Percentiles rank a stretch among this genome's conserved stretches.
Evolutionary conservation across 2,888 invertebrate species (phyloP).

Genomic region (Hanleya hanleyi): DNA sequence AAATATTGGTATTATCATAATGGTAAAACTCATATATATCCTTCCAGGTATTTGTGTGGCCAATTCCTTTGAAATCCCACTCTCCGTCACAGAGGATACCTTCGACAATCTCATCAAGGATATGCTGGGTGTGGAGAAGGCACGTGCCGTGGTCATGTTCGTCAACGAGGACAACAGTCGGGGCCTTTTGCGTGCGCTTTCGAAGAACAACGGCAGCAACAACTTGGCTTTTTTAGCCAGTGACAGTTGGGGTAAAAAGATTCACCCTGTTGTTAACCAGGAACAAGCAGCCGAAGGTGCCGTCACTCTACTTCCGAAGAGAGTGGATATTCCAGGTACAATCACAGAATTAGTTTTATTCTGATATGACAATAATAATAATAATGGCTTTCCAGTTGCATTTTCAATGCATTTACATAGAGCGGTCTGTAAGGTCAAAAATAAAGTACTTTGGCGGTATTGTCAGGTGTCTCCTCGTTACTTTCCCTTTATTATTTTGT

Average conservation of each 20-base stretch:
- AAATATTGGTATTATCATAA: too few species aligned
- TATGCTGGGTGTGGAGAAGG: slow-evolving; percentile 78
- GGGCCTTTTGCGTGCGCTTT: slow-evolving; percentile 61
- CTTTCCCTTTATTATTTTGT: too few species aligned
- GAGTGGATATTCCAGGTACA: slow-evolving; percentile 61
- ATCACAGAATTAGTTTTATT: neutral
- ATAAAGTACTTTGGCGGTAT: too few species aligned
- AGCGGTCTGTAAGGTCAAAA: too few species aligned
- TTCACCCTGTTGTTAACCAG: slow-evolving; percentile 67
- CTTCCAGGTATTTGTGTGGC: slow-evolving; percentile 77
- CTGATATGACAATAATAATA: too few species aligned
- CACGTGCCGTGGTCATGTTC: slow-evolving; percentile 81
- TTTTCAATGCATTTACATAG: too few species aligned
- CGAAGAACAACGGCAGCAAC: slow-evolving; percentile 50
- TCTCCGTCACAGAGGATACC: slow-evolving; percentile 77
- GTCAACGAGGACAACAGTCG: slow-evolving; percentile 82
- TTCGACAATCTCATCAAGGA: slow-evolving; percentile 79
- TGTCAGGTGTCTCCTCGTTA: too few species aligned
- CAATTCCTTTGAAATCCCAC: slow-evolving; percentile 78
- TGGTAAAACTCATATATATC: too few species aligned
- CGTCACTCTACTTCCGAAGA: slow-evolving; percentile 70
- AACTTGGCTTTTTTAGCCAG: slow-evolving; percentile 69
- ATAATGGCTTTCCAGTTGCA: too few species aligned
- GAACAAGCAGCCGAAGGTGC: slow-evolving; percentile 70
- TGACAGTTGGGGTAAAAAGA: slow-evolving; percentile 73